These are phyloP conservation scores for Dysmachus trigonus DNA, from an alignment of 2,888 invertebrate species.

Conservation along the genomic window DNA sequence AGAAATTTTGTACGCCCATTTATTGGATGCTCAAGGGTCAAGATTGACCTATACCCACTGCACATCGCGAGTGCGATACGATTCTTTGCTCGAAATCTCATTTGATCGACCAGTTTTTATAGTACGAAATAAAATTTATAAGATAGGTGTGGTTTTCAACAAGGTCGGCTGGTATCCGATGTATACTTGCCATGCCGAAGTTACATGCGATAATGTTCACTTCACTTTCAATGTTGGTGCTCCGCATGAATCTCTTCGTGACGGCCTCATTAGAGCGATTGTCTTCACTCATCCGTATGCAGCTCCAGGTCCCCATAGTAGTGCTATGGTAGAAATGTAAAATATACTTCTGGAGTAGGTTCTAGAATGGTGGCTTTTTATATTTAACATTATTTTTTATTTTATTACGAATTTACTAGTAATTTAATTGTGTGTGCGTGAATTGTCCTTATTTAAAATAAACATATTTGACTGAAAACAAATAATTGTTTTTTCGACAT, in stretches of 20 bases:
- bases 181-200: slow-evolving; percentile 75
- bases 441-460: background rate
- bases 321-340: slow-evolving; percentile 20
- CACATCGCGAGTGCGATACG: slow-evolving; percentile 78
- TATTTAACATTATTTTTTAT: background rate
- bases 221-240: slow-evolving; percentile 81
- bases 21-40: slow-evolving; percentile 81
- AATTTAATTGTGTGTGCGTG: background rate
- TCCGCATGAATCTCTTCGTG: slow-evolving; percentile 75
- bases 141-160: slow-evolving; percentile 84
- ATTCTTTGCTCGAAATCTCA: slow-evolving; percentile 79
- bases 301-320: background rate
- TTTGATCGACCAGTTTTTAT: slow-evolving; percentile 84
- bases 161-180: slow-evolving; percentile 84
- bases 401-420: background rate
- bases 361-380: background rate
- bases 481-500: no score
- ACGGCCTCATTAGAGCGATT: slow-evolving; percentile 81
- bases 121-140: slow-evolving; percentile 75
- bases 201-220: slow-evolving; percentile 75
- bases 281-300: slow-evolving; percentile 69
- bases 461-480: background rate
- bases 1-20: slow-evolving; percentile 82
- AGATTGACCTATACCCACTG: slow-evolving; percentile 84
- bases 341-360: background rate